Conservation (phyloP, 2,888 invertebrate genomes). For the Eledona agricola region DNA sequence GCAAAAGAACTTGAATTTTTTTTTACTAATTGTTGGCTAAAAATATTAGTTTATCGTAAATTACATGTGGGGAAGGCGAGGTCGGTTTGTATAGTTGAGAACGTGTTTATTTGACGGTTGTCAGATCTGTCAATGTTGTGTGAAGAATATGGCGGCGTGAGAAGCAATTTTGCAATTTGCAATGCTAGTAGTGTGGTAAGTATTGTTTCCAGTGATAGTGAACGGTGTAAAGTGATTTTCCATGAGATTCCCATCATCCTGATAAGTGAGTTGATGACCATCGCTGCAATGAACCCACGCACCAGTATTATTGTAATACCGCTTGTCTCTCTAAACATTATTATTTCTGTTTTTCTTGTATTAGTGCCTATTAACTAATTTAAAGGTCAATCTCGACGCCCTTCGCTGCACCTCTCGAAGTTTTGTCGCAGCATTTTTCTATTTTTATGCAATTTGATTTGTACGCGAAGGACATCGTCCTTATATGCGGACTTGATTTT, state of each 20-base stretch:
- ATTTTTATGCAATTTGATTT: slow-evolving; percentile 22
- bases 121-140: slow-evolving; percentile 33
- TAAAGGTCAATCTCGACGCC: slow-evolving; percentile 7
- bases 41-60: too few species aligned
- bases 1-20: too few species aligned
- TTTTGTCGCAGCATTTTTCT: slow-evolving; percentile 6
- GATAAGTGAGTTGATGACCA: slow-evolving; percentile 36
- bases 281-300: slow-evolving; percentile 15
- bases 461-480: slow-evolving; percentile 42
- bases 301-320: too few species aligned
- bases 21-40: too few species aligned
- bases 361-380: slow-evolving; percentile 8
- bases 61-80: too few species aligned
- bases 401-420: slow-evolving; percentile 2
- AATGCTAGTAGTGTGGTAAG: slow-evolving; percentile 35
- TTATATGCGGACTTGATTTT: slow-evolving; percentile 41
- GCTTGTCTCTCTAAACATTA: slow-evolving; percentile 4
- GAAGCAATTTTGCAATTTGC: slow-evolving; percentile 35
- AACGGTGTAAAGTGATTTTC: slow-evolving; percentile 37
- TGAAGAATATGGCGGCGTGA: slow-evolving; percentile 43
- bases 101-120: slow-evolving; percentile 22
- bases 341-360: slow-evolving; percentile 15
- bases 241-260: slow-evolving; percentile 41
- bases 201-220: slow-evolving; percentile 38
- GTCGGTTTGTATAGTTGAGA: too few species aligned